These are phyloP conservation scores for Falco novaeseelandiae DNA, from an alignment of 2,797 vertebrate species.

Conservation along the genomic window DNA sequence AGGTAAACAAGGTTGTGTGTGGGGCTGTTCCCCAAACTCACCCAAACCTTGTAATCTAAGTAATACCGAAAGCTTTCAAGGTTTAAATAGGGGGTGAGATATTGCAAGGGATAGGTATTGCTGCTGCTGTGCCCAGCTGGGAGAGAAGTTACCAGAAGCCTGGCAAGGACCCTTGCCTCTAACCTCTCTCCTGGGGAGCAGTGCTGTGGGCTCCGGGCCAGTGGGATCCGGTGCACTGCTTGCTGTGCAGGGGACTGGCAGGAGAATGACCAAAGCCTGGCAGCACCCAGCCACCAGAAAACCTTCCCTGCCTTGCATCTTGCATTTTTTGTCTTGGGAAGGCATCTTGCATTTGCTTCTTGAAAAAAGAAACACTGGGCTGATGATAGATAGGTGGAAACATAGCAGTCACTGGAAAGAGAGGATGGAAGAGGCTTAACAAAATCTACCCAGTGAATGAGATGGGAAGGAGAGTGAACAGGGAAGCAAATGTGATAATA, in stretches of 20 bases:
- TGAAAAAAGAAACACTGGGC: not conserved
- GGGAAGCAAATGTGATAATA: constrained; percentile 22
- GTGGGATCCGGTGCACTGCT: not conserved
- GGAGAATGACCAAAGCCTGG: not conserved
- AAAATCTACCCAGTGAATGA: not conserved
- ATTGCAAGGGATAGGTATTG: not conserved
- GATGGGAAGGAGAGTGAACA: not conserved
- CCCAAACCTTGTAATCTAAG: not conserved
- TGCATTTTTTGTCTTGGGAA: not conserved
- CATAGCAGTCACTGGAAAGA: not conserved
- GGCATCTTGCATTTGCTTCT: not conserved
- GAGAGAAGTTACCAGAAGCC: not conserved
- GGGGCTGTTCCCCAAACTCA: not conserved
- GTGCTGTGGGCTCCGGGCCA: not conserved
- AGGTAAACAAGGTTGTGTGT: not conserved
- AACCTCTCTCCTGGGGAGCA: not conserved
- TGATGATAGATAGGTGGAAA: not conserved
- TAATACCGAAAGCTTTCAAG: not conserved
- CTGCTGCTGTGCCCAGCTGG: not conserved
- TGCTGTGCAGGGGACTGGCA: not conserved
- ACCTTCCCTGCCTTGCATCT: not conserved
- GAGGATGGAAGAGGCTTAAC: not conserved
- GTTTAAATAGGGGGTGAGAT: not conserved
- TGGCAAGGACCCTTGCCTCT: not conserved
- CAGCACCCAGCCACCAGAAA: not conserved